phyloP scores from a whole-genome alignment of 2,113 vertebrate genomes.

The Nothocercus nigrocapillus region DNA sequence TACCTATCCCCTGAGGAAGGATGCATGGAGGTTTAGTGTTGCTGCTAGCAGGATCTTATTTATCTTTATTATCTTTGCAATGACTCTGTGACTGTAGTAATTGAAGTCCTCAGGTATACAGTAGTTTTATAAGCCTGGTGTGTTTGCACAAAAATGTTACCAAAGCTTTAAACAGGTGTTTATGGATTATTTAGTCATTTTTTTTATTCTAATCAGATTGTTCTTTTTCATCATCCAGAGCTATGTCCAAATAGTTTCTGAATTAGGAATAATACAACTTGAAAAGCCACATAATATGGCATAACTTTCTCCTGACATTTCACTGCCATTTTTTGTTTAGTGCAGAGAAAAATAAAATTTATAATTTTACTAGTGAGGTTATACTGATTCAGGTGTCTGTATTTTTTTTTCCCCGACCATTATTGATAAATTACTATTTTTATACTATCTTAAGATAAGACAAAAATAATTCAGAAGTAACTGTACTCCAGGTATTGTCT shows the following conservation, averaged over 20 bases:
- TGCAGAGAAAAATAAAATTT: background rate
- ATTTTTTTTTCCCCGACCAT: background rate
- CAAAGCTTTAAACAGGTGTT: background rate
- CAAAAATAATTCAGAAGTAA: background rate
- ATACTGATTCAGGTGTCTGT: background rate
- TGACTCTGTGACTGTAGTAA: background rate
- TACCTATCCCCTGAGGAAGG: background rate
- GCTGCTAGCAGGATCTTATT: background rate
- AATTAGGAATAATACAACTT: background rate
- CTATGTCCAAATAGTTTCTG: background rate
- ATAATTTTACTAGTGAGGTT: background rate
- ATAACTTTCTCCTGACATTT: background rate
- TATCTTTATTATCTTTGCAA: background rate
- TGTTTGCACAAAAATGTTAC: background rate
- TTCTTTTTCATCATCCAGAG: background rate
- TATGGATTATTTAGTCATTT: background rate
- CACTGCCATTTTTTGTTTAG: background rate
- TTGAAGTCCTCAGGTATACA: background rate
- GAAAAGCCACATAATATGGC: background rate
- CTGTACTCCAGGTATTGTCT: background rate
- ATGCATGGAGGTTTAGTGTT: background rate
- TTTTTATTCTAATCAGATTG: background rate
- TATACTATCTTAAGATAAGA: background rate
- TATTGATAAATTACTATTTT: background rate
- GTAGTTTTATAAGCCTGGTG: background rate